Conservation (phyloP, 2,888 invertebrate species). For the Ornithoptera priamus region DNA sequence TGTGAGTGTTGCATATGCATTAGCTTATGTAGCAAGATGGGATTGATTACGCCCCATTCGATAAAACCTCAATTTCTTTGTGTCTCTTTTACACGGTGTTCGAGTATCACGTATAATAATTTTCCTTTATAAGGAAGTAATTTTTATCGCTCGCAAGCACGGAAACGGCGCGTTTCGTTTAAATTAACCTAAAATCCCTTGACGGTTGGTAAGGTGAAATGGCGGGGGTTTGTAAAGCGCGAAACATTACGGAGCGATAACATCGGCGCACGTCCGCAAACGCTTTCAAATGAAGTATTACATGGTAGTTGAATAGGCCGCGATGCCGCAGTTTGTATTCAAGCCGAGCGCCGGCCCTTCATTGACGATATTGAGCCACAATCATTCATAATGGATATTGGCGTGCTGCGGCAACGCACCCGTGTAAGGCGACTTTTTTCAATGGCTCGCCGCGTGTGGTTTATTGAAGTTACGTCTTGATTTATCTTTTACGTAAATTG, state of each 20-base stretch:
- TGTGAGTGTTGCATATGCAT: no score
- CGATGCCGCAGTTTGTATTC: conserved; percentile 66
- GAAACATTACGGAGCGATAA: conserved; percentile 54
- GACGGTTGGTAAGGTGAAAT: conserved; percentile 32
- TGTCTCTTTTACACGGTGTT: background rate
- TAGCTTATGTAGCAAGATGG: no score
- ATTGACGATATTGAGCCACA: conserved; percentile 57
- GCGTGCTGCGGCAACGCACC: conserved; percentile 31
- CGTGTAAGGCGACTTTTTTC: conserved; percentile 28
- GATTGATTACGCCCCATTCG: background rate
- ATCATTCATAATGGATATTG: conserved; percentile 56
- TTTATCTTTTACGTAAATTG: conserved; percentile 29
- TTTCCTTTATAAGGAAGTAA: conserved; percentile 7
- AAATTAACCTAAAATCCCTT: conserved; percentile 33
- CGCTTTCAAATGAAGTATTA: conserved; percentile 62
- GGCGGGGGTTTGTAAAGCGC: conserved; percentile 43
- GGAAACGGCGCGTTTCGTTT: conserved; percentile 17
- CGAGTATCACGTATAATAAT: background rate
- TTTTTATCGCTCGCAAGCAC: conserved; percentile 18
- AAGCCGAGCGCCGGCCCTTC: conserved; percentile 48
- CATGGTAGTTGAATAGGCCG: conserved; percentile 45
- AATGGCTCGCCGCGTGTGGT: conserved; percentile 34
- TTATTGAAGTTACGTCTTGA: conserved; percentile 40
- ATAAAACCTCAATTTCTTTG: background rate
- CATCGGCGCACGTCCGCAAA: conserved; percentile 47